Base-by-base conservation (phyloP, 1,140 invertebrate genomes). In the Ectropis grisescens region DNA sequence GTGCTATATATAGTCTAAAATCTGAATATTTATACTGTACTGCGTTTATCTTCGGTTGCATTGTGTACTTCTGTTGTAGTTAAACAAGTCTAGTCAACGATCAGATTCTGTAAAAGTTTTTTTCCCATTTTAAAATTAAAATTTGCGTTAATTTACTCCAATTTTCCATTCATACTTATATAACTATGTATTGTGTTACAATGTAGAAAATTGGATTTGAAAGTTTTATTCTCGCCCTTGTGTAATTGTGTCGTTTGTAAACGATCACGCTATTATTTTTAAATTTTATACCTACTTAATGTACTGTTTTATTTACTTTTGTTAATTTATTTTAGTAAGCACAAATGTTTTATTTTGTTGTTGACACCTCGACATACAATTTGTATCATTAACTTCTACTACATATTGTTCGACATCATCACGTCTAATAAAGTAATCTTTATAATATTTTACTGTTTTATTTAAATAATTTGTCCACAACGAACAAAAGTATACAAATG, bases 401-500 rank as follows among this genome's bases (percentile, higher is more conserved):
- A 59, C 55, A 59, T 75, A 75, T 70, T 75, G 67, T 72, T 76
- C 47, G 58, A 64, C 57, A 65, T 74, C 68, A 65, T 72, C 71
- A 80, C 74, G 61, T 50, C 56, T 76, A 79, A 75, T 75, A 72
- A 79, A 68, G 67, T 72, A 76, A 76, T 70, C 67, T 67, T 72
- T 74, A 51, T 70, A 72, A 19, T 19, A 19, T 19, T 67, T 64
- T 58, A 38, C 32, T 13, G 19, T 14, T 30, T 37, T 41, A 66
- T 57, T 66, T 47, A 2, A 26, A 26, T 26, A 11, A 22, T n/a
- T n/a, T n/a, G n/a, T n/a, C n/a, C n/a, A n/a, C n/a, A n/a, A n/a
- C n/a, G n/a, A n/a, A n/a, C n/a, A n/a, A n/a, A n/a, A n/a, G n/a
- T n/a, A n/a, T n/a, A n/a, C n/a, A n/a, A n/a, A n/a, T n/a, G n/a